Evolutionary conservation across 1,140 invertebrate species (phyloP), one percentile per base, ranked within the genome.

Genomic region (Cecropterus lyciades): DNA sequence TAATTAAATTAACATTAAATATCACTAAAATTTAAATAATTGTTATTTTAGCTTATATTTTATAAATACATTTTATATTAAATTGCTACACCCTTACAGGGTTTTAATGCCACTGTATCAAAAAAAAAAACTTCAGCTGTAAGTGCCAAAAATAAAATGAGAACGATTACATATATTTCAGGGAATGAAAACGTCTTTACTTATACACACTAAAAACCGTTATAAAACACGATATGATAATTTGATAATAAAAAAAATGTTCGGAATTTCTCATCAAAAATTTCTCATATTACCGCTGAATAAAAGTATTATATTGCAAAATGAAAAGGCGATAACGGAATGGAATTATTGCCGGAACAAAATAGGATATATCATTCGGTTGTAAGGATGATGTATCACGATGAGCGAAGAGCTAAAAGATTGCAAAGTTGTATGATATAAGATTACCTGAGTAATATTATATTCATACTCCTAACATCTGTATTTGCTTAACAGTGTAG

Each of bases 291-390:
- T 67, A 63, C 40, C 52, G 42, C 24, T 70, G 70, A 75, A 80
- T 81, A 79, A 82, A 76, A 78, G 72, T 77, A 80, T 82, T 77
- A 79, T 82, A 80, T 77, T 72, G 75, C 71, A 73, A 75, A 80
- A 84, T 76, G 76, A 76, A 71, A 77, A 77, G 63, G 71, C 79
- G 75, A 84, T 86, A 84, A 78, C 77, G 68, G 70, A 82, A 81
- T 66, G 70, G 69, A 77, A 78, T 84, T 84, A 84, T 82, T 75
- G 73, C 77, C 52, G 57, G 51, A 62, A 62, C 59, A 72, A 68
- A 76, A 73, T 52, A 52, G 63, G 57, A 70, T 70, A 55, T 71
- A 71, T 73, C 65, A 68, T 71, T 65, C 51, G 65, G 73, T 14
- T 65, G 53, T 52, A 62, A 64, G 24, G 64, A 45, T n/a, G 55